Evolutionary conservation across 2,113 vertebrate genomes (phyloP), one percentile per base, ranked within the genome.

Genomic region (Apus apus): DNA sequence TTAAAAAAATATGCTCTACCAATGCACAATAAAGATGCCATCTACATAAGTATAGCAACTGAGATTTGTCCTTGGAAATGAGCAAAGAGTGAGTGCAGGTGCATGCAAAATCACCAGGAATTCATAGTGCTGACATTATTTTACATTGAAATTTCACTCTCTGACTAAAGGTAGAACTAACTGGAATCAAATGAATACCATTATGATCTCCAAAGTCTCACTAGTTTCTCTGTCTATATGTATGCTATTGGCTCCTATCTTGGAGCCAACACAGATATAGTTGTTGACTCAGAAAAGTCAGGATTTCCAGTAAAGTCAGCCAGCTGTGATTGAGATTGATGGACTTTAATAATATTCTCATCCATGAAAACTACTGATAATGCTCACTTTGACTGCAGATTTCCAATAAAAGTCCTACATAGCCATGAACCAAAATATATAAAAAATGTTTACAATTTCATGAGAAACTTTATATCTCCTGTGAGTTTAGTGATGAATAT

Each of bases 281-380:
- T 3, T 46, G 46, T 68, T 66, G 53, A 78, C 1, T 9, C 36
- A 81, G n/a, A 81, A 60, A 13, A 81, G 21, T 76, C 36, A 82
- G 32, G 54, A 82, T 11, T 50, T 95, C 53, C 46, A 76, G 40
- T 32, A 71, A 81, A 65, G 21, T 85, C 87, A 45, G 5, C 21
- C n/a, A 67, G 57, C 45, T 81, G 15, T 82, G 77, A 91, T 76
- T 75, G 43, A 94, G 70, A 94, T 82, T 73, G 45, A 95, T 89
- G 74, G 30, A 11, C 66, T 94, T 94, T 94, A 92, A 90, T 92
- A 96, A 97, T 58, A 79, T 82, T 57, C 57, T 82, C 12, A 43
- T 71, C 60, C 43, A 50, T 56, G 43, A 71, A 83, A 95, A 85
- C 62, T 90, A 53, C 43, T 79, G 78, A 87, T 94, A 95, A 73